Evolutionary conservation across 2,888 invertebrate species (phyloP).

Genomic region (Euzetes globulus): DNA sequence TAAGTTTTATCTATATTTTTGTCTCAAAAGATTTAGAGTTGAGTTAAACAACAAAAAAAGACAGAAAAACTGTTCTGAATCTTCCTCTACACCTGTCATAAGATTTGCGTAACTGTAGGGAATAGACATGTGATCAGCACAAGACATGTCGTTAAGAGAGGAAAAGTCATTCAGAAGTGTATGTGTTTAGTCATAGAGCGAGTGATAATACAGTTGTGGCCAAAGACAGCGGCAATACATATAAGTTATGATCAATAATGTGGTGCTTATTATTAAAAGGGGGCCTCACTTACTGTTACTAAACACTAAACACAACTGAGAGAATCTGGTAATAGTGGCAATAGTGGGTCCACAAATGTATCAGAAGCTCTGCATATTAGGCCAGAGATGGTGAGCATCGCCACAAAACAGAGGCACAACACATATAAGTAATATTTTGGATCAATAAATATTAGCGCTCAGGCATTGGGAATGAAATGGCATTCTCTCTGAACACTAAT

Average conservation of each 20-base stretch:
- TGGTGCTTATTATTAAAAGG: constrained; percentile 26
- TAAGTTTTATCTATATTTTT: not conserved
- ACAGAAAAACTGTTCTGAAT: not conserved
- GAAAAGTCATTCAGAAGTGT: not conserved
- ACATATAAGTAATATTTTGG: constrained; percentile 7
- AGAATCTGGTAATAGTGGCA: not conserved
- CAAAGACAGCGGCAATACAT: not conserved
- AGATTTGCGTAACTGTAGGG: constrained; percentile 13
- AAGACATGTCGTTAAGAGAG: not conserved
- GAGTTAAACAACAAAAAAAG: not conserved
- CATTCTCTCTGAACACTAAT: not conserved
- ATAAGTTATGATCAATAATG: constrained; percentile 28
- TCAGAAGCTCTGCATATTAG: not conserved
- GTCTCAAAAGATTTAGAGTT: not conserved
- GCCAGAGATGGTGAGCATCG: not conserved
- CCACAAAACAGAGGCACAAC: not conserved
- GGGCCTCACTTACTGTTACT: constrained; percentile 8
- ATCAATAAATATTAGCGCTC: constrained; percentile 24
- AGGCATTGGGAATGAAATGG: not conserved
- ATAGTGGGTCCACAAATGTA: not conserved
- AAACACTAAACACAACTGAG: not conserved
- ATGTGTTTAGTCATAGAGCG: not conserved
- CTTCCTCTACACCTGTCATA: constrained; percentile 8
- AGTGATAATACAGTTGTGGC: not conserved
- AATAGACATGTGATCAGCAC: constrained; percentile 8